Conservation (phyloP, 2,888 invertebrate genomes). For the Bursaphelenchus okinawaensis region DNA sequence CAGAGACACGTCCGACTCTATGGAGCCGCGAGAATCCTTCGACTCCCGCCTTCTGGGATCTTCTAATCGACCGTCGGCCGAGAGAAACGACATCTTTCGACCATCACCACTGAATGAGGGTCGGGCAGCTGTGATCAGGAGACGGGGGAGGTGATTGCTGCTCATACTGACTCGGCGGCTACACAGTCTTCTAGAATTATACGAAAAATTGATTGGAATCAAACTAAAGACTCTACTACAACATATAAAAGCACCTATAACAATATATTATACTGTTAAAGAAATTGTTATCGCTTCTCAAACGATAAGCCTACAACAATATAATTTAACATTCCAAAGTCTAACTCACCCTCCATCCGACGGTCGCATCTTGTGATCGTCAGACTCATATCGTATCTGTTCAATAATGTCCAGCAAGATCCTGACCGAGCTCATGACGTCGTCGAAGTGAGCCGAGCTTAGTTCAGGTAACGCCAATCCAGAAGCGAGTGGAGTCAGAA, state of each 20-base stretch:
- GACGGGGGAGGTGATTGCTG: slow-evolving; percentile 51
- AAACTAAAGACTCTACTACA: background rate
- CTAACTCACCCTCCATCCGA: slow-evolving; percentile 6
- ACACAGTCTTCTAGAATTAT: slow-evolving; percentile 36
- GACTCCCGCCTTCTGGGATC: slow-evolving; percentile 46
- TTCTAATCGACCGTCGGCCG: slow-evolving; percentile 55
- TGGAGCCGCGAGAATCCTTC: slow-evolving; percentile 45
- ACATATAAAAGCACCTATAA: background rate
- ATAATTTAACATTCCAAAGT: background rate
- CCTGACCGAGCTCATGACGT: slow-evolving; percentile 47
- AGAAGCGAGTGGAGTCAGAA: slow-evolving; percentile 49
- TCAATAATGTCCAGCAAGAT: slow-evolving; percentile 54
- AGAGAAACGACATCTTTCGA: slow-evolving; percentile 55
- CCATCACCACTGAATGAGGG: slow-evolving; percentile 49
- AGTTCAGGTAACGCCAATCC: slow-evolving; percentile 35
- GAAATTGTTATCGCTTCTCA: slow-evolving; percentile 1
- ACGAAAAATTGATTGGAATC: slow-evolving; percentile 2
- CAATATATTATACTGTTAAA: background rate
- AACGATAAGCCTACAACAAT: slow-evolving; percentile 2
- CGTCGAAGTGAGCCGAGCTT: slow-evolving; percentile 53
- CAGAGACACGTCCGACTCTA: slow-evolving; percentile 52
- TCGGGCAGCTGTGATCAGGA: slow-evolving; percentile 54
- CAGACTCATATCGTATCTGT: slow-evolving; percentile 51
- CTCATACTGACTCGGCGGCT: slow-evolving; percentile 54
- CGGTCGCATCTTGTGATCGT: slow-evolving; percentile 32